A percentile compares a stretch with the other conserved stretches of the same genome.
These are phyloP conservation scores for Cyrtonyx montezumae DNA, from an alignment of 2,113 vertebrate genomes.

Conservation along the genomic window DNA sequence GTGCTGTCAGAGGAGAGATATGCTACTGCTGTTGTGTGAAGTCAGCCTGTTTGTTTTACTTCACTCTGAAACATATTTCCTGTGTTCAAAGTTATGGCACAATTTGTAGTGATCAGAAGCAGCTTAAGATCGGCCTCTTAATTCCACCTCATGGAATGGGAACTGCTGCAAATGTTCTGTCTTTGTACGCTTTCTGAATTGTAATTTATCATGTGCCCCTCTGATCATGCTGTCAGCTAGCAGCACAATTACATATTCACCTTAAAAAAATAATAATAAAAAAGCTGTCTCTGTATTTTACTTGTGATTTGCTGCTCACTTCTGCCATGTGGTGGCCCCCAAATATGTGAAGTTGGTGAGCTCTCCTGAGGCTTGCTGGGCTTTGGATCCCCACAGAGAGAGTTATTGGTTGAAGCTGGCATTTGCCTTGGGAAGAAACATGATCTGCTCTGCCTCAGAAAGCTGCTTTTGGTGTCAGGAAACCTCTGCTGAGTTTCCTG, in stretches of 20 bases:
- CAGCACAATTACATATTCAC: background rate
- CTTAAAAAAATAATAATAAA: background rate
- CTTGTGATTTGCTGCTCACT: background rate
- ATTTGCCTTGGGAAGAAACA: background rate
- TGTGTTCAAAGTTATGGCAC: slow-evolving; percentile 25
- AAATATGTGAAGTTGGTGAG: background rate
- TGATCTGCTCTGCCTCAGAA: background rate
- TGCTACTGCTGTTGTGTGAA: background rate
- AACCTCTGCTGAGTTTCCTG: background rate
- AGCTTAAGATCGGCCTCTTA: background rate
- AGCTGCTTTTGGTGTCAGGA: background rate
- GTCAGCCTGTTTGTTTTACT: background rate
- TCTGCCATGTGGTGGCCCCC: background rate
- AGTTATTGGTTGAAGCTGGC: background rate
- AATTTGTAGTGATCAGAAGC: background rate
- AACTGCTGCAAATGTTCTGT: background rate
- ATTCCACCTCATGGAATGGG: background rate
- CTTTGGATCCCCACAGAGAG: background rate
- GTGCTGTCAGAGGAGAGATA: background rate
- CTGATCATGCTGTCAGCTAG: background rate
- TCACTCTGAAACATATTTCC: slow-evolving; percentile 14
- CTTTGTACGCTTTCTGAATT: background rate
- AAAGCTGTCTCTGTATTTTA: background rate
- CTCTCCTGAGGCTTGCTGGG: background rate
- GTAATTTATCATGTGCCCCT: background rate